Conservation (phyloP, 2,113 vertebrate genomes). For the Suncus etruscus region DNA sequence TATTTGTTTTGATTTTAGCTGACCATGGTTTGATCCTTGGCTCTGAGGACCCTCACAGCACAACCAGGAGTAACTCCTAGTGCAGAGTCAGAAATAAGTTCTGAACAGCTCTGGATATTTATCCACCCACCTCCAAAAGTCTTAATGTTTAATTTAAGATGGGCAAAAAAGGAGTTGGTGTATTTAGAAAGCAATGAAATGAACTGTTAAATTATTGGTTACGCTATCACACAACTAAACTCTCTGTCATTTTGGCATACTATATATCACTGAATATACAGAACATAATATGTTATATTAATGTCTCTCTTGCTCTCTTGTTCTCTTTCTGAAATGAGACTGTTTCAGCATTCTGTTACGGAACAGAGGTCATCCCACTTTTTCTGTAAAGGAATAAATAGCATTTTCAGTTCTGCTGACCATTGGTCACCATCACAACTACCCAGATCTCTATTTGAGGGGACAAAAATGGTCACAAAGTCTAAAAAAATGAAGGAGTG, state of each 20-base stretch:
- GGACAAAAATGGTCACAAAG: neutral
- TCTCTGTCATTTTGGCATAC: too few species aligned
- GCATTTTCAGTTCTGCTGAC: neutral
- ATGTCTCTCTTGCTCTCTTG: neutral
- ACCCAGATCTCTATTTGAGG: neutral
- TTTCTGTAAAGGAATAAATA: neutral
- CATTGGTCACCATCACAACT: rapidly evolving
- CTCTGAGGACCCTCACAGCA: too few species aligned
- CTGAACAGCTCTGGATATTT: too few species aligned
- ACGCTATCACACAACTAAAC: neutral
- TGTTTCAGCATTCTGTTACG: neutral
- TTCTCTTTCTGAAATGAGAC: neutral
- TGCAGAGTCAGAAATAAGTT: too few species aligned
- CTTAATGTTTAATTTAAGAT: too few species aligned
- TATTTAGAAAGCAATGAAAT: neutral
- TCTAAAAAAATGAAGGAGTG: neutral
- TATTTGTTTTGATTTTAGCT: too few species aligned
- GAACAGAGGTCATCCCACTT: neutral
- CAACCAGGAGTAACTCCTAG: too few species aligned
- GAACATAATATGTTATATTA: neutral
- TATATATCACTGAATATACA: too few species aligned
- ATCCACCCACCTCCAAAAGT: too few species aligned
- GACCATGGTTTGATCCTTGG: too few species aligned
- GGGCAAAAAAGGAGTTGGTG: neutral
- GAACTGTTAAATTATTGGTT: neutral